phyloP scores from a whole-genome alignment of 2,888 invertebrate species.

The Drosophila testacea region DNA sequence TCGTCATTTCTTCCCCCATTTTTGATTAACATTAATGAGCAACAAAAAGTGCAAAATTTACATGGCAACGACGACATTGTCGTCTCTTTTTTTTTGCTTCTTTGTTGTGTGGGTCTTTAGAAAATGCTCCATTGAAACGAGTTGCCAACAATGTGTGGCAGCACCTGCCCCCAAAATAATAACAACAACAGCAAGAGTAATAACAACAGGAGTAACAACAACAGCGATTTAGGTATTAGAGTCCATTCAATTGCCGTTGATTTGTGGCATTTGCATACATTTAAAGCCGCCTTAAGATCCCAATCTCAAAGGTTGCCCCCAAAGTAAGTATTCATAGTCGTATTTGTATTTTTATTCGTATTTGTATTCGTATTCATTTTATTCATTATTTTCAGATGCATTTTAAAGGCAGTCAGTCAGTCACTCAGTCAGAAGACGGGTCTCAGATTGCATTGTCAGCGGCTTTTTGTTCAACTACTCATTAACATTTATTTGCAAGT shows the following conservation, averaged over 20 bases:
- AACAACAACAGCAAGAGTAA: constrained; percentile 32
- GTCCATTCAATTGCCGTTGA: constrained; percentile 70
- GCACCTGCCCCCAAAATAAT: constrained; percentile 44
- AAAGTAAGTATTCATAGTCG: constrained; percentile 4
- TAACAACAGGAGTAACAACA: constrained; percentile 41
- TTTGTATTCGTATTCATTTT: constrained; percentile 24
- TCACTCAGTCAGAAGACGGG: constrained; percentile 20
- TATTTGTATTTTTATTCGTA: constrained; percentile 16
- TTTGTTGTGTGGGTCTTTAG: constrained; percentile 61
- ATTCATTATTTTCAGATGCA: constrained; percentile 63
- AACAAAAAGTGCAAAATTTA: constrained; percentile 78
- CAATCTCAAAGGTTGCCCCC: constrained; percentile 29
- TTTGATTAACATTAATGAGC: constrained; percentile 79
- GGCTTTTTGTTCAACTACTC: constrained; percentile 76
- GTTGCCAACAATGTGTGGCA: constrained; percentile 67
- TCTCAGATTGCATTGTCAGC: constrained; percentile 71
- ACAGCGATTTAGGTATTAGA: constrained; percentile 78
- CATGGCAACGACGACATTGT: constrained; percentile 69
- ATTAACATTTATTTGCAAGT: constrained; percentile 80
- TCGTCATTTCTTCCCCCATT: constrained; percentile 43
- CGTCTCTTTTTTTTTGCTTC: constrained; percentile 11
- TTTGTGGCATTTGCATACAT: constrained; percentile 67
- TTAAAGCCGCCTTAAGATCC: constrained; percentile 43
- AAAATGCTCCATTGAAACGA: constrained; percentile 63
- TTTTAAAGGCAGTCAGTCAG: constrained; percentile 48